Evolutionary conservation across 2,888 invertebrate genomes (phyloP).

Genomic region (Troides aeacus): DNA sequence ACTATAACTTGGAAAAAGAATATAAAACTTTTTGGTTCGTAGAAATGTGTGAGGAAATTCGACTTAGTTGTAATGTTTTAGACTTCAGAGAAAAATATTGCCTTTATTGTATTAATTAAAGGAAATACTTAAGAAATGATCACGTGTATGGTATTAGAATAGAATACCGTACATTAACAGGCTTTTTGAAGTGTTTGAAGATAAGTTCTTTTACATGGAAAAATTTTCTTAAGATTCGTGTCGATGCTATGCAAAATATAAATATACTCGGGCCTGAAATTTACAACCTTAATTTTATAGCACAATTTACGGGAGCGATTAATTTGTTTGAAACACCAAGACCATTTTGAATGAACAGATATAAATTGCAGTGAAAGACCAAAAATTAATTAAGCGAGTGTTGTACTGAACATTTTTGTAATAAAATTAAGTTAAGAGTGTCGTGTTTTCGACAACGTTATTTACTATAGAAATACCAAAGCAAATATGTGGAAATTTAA

Average conservation of each 20-base stretch:
- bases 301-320: conserved; percentile 15
- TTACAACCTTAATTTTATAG: conserved; percentile 18
- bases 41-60: too few species aligned
- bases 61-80: too few species aligned
- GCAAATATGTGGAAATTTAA: neutral
- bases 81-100: too few species aligned
- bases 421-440: conserved; percentile 2
- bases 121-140: too few species aligned
- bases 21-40: too few species aligned
- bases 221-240: neutral
- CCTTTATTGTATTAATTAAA: too few species aligned
- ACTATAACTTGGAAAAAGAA: too few species aligned
- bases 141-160: too few species aligned
- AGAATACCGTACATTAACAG: neutral
- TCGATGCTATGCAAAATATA: conserved; percentile 3
- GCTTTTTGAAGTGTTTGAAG: neutral
- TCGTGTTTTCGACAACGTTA: neutral
- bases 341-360: conserved; percentile 17
- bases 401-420: neutral
- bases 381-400: conserved; percentile 16
- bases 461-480: neutral
- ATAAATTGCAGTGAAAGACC: conserved; percentile 12
- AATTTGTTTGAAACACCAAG: conserved; percentile 16
- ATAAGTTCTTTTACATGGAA: too few species aligned
- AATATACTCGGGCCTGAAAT: conserved; percentile 8